A percentile compares a stretch with the other conserved stretches of the same genome.
Conservation (phyloP, 1,140 invertebrate genomes). For the Drosophila elegans region DNA sequence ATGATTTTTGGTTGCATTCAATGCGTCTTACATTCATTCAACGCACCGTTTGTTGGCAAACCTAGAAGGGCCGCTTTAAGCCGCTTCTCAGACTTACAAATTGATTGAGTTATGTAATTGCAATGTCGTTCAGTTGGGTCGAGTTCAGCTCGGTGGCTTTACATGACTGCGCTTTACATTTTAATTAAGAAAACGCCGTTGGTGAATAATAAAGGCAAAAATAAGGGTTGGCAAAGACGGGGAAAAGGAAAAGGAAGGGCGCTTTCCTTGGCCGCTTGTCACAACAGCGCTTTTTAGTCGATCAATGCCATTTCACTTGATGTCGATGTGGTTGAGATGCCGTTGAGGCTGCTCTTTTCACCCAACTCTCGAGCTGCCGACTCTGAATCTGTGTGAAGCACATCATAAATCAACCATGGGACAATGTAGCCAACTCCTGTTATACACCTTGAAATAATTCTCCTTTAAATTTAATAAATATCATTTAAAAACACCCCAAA, state of each 20-base stretch:
- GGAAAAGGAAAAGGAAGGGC: background rate
- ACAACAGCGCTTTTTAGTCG: conserved; percentile 70
- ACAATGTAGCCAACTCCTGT: conserved; percentile 28
- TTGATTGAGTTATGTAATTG: conserved; percentile 84
- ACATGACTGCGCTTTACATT: conserved; percentile 77
- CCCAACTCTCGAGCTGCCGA: conserved; percentile 4
- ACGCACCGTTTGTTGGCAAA: conserved; percentile 16
- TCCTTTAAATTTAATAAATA: too few relatives aligned
- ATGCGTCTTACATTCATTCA: background rate
- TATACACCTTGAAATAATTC: conserved; percentile 13
- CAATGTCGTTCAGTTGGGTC: conserved; percentile 17
- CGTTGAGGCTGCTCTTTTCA: conserved; percentile 26
- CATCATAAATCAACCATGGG: conserved; percentile 74
- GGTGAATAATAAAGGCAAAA: background rate
- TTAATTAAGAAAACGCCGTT: conserved; percentile 69
- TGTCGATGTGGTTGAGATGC: conserved; percentile 53
- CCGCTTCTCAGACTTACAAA: conserved; percentile 60
- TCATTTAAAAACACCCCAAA: too few relatives aligned
- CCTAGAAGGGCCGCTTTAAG: conserved; percentile 1
- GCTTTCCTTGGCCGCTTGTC: conserved; percentile 46
- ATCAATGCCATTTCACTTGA: conserved; percentile 79
- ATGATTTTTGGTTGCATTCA: too few relatives aligned
- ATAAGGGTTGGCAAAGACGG: background rate
- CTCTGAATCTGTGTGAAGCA: conserved; percentile 60
- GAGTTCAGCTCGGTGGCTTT: conserved; percentile 30